These are phyloP conservation scores for Spermophilus dauricus DNA, from an alignment of 2,113 vertebrate species.

Conservation along the genomic window DNA sequence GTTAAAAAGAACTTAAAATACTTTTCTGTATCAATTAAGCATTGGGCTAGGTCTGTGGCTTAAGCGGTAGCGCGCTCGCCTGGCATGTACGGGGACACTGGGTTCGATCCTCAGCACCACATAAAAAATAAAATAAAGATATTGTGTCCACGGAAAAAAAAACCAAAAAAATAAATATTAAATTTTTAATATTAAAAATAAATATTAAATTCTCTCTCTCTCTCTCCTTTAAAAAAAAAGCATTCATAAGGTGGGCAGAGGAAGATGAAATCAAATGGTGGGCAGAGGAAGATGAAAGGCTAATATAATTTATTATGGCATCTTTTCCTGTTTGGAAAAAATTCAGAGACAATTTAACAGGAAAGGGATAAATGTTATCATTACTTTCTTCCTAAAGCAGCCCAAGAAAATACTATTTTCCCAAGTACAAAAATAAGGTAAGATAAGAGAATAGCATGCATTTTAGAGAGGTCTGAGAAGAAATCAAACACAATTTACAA, in stretches of 20 bases:
- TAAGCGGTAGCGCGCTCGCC: no score
- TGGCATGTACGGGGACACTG: no score
- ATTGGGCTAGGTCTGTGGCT: no score
- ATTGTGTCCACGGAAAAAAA: no score
- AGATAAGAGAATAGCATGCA: slow-evolving; percentile 7
- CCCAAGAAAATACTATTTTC: not conserved
- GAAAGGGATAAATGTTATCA: not conserved
- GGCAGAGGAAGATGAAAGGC: not conserved
- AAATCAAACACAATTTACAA: slow-evolving; percentile 32
- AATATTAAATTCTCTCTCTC: no score
- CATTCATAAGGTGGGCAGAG: not conserved
- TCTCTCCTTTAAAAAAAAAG: no score
- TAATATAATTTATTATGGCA: not conserved
- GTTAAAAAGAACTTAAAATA: not conserved
- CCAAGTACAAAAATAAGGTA: not conserved
- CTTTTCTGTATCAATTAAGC: not conserved
- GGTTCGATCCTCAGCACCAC: no score
- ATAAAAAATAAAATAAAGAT: no score
- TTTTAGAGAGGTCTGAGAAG: slow-evolving; percentile 11
- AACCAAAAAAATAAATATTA: no score
- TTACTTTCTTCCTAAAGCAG: slow-evolving; percentile 14
- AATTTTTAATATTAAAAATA: no score
- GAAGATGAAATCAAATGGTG: not conserved
- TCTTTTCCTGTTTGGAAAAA: not conserved
- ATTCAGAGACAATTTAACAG: not conserved